phyloP scores from a whole-genome alignment of 2,888 invertebrate genomes.

The Apocheima hispidaria region DNA sequence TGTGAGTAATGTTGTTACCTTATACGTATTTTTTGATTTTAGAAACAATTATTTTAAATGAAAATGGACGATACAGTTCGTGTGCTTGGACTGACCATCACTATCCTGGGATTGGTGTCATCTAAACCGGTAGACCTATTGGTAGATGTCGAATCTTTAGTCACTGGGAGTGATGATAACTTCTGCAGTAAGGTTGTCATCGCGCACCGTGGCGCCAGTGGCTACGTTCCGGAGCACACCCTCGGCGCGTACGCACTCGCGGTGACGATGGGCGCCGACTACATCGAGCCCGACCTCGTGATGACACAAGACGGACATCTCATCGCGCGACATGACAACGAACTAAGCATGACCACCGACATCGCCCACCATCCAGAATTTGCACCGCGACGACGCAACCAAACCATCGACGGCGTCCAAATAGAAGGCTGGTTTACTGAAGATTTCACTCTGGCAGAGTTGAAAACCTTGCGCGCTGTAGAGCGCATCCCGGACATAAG shows the following conservation, averaged over 20 bases:
- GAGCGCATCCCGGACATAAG: constrained; percentile 70
- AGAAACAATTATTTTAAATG: constrained; percentile 3
- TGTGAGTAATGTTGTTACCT: neutral
- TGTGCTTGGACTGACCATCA: constrained; percentile 4
- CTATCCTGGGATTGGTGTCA: constrained; percentile 14
- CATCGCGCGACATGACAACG: constrained; percentile 76
- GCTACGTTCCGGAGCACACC: constrained; percentile 74
- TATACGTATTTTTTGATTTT: constrained; percentile 1
- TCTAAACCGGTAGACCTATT: constrained; percentile 2
- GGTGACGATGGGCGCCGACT: constrained; percentile 76
- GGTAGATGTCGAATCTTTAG: constrained; percentile 7
- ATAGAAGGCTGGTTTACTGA: constrained; percentile 76
- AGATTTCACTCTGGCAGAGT: constrained; percentile 75
- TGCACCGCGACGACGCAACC: constrained; percentile 60
- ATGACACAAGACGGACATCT: constrained; percentile 73
- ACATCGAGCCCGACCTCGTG: constrained; percentile 78
- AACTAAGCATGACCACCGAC: constrained; percentile 69
- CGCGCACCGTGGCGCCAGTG: constrained; percentile 42
- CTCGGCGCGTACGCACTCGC: constrained; percentile 76
- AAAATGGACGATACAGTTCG: constrained; percentile 5
- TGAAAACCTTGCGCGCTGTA: constrained; percentile 69
- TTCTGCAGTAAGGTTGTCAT: constrained; percentile 47
- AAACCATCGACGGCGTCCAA: constrained; percentile 63
- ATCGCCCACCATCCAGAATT: constrained; percentile 67
- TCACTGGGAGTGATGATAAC: constrained; percentile 11